Conservation (phyloP, 1,140 invertebrate species). For the Lepidurus packardi region DNA sequence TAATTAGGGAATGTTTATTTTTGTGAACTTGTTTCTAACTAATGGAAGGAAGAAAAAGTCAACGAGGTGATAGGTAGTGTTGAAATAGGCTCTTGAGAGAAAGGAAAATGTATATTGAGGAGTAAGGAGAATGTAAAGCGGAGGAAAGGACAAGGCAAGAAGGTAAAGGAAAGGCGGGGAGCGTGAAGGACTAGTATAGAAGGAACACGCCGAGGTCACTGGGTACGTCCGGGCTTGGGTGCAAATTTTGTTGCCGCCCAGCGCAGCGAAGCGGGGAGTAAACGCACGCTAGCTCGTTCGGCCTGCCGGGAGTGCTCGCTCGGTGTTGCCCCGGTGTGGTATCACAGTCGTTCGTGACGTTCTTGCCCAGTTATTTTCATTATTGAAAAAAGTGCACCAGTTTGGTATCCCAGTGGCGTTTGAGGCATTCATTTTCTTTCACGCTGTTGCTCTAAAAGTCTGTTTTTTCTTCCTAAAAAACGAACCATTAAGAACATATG, state of each 20-base stretch:
- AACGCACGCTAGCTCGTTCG: background rate
- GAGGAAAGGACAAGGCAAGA: background rate
- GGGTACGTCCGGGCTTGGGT: slow-evolving; percentile 12
- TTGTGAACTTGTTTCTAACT: too few species aligned
- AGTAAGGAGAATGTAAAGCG: background rate
- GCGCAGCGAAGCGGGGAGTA: background rate
- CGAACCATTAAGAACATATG: too few species aligned
- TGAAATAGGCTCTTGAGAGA: background rate
- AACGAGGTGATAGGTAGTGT: background rate
- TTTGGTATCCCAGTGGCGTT: too few species aligned
- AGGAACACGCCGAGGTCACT: slow-evolving; percentile 16
- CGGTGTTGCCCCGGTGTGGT: too few species aligned
- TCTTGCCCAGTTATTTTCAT: too few species aligned
- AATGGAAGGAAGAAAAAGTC: too few species aligned
- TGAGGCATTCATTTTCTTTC: too few species aligned
- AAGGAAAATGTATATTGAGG: background rate
- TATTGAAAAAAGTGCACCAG: too few species aligned
- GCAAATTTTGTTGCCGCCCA: background rate
- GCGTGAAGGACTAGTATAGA: slow-evolving; percentile 2
- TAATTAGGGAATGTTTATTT: too few species aligned
- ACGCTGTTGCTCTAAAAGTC: too few species aligned
- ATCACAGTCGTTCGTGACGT: too few species aligned
- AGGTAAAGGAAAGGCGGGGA: background rate
- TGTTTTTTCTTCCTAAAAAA: too few species aligned
- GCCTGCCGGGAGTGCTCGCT: background rate